phyloP scores from a whole-genome alignment of 2,888 invertebrate species.

The Dione vanillae region DNA sequence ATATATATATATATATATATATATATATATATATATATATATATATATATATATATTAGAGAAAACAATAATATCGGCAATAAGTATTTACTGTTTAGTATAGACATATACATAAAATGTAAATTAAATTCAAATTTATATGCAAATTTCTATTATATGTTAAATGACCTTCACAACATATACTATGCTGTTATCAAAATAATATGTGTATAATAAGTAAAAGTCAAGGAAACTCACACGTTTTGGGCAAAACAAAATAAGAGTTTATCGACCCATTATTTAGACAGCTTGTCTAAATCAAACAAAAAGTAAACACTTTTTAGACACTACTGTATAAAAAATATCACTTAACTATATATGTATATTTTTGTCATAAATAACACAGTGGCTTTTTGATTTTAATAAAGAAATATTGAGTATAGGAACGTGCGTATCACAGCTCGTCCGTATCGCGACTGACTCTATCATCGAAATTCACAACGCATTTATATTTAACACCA shows the following conservation, averaged over 20 bases:
- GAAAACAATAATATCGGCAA: no score
- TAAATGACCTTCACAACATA: not conserved
- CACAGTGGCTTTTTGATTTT: not conserved
- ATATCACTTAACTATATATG: not conserved
- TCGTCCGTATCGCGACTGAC: slow-evolving; percentile 42
- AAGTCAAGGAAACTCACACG: slow-evolving; percentile 33
- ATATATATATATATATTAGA: no score
- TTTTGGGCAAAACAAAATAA: slow-evolving; percentile 13
- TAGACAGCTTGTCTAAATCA: slow-evolving; percentile 19
- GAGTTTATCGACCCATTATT: slow-evolving; percentile 25
- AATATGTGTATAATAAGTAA: slow-evolving; percentile 9
- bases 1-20: no score
- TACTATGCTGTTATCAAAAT: not conserved
- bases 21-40: no score
- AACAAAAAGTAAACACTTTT: not conserved
- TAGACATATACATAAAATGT: no score
- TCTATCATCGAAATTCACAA: slow-evolving; percentile 38
- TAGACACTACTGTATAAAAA: slow-evolving; percentile 4
- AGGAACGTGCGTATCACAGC: slow-evolving; percentile 11
- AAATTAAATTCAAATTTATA: not conserved
- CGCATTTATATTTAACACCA: slow-evolving; percentile 46
- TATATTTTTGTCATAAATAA: not conserved
- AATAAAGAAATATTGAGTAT: not conserved
- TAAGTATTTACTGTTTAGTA: no score
- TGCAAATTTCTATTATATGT: not conserved